Percentiles rank a stretch among this genome's conserved stretches.
Conservation (phyloP, 64 coral and sea anemone species). For the Montipora sp. region DNA sequence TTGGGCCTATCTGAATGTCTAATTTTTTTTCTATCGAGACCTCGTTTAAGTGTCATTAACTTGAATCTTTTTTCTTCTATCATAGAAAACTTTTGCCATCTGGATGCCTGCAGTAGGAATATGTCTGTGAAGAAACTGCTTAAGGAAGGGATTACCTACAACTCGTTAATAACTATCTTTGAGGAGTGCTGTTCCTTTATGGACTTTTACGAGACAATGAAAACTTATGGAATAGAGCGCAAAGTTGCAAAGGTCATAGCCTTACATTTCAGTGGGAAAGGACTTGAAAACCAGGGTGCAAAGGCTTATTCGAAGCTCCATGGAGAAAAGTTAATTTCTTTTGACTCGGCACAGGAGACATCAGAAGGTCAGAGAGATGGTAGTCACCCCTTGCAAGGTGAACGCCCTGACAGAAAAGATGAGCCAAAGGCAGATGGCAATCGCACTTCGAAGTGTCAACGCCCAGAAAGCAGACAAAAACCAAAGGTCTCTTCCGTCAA, state of each 20-base stretch:
- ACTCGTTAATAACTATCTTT: conserved; percentile 80
- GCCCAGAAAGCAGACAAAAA: background rate
- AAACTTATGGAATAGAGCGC: conserved; percentile 88
- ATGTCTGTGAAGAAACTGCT: conserved; percentile 80
- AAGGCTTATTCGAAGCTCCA: background rate
- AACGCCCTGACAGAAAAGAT: background rate
- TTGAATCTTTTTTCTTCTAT: background rate
- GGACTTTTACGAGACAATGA: conserved; percentile 86
- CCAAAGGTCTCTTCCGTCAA: background rate
- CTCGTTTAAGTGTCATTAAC: background rate
- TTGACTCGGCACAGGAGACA: background rate
- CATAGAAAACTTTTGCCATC: conserved; percentile 82
- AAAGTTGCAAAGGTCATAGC: conserved; percentile 85
- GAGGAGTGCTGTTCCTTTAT: conserved; percentile 89
- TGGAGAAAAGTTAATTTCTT: background rate
- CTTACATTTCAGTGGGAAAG: conserved; percentile 76
- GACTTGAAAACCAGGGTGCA: conserved; percentile 85
- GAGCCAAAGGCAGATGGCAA: background rate
- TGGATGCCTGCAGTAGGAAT: conserved; percentile 89
- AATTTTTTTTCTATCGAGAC: too few relatives aligned
- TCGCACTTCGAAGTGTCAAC: too few relatives aligned
- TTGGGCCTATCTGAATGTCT: too few relatives aligned
- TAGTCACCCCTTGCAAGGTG: background rate
- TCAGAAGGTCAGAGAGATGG: background rate
- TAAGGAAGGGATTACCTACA: conserved; percentile 83